Evolutionary conservation across 2,113 vertebrate genomes (phyloP), one percentile per base, ranked within the genome.

Genomic region (Pseudorhombus dupliciocellatus): DNA sequence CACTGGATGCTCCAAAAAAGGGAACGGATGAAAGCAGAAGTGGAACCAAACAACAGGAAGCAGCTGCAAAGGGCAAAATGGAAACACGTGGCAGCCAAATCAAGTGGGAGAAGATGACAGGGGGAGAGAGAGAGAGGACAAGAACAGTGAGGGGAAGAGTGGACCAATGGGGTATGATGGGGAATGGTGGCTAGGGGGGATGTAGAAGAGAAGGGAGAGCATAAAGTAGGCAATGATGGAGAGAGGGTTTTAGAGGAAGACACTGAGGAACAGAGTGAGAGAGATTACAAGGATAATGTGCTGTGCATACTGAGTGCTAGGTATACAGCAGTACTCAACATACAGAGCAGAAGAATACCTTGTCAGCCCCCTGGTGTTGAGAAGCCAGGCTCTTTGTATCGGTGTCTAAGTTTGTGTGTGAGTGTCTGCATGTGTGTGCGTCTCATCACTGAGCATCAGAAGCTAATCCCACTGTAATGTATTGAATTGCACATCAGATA

Each of bases 251-350:
- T 75, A 66, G 61, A 75, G 46, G 78, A 76, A 80, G 51, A 77
- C 24, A 59, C 18, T 55, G 70, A n/a, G 46, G 57, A 48, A 78
- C 34, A 64, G 69, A 75, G 74, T 52, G 77, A 73, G 61, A 50
- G 61, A 77, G 70, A 80, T 87, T 81, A 80, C 66, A 34, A 69
- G 55, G 61, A 72, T 55, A 80, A 84, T 84, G 83, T 72, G 73
- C 51, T 63, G 48, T 87, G 83, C 81, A 90, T 80, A 88, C 81
- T 70, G 86, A 88, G 77, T 78, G 66, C 46, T 40, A 75, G 76
- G 70, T 83, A 86, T 83, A 70, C 73, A 87, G 75, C 79, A 81
- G 62, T 72, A 75, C 71, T 81, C 73, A 76, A 51, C 56, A 57
- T 53, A 80, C 69, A 82, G 21, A 74, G 66, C 54, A 60, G 44